Conservation (phyloP, 2,113 vertebrate genomes). For the Ailuropoda melanoleuca region DNA sequence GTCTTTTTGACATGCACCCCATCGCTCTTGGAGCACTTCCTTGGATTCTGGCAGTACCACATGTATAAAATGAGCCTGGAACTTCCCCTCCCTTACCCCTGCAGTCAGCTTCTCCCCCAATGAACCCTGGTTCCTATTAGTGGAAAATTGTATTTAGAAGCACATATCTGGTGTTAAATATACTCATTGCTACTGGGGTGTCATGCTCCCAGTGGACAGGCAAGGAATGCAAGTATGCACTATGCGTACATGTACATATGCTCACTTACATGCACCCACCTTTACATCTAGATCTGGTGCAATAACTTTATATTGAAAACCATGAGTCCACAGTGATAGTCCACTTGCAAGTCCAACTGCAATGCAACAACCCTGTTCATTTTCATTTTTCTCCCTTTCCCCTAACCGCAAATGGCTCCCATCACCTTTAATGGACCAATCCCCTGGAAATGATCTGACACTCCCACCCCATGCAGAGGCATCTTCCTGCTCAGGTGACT, state of each 20-base stretch:
- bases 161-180: neutral
- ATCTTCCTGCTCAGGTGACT: neutral
- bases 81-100: neutral
- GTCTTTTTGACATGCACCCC: neutral
- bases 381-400: neutral
- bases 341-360: neutral
- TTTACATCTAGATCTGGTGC: neutral
- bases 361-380: no score
- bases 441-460: neutral
- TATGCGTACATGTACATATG: fast-evolving
- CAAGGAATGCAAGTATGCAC: fast-evolving
- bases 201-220: neutral
- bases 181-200: neutral
- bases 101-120: neutral
- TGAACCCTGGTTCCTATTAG: neutral
- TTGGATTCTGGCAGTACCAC: neutral
- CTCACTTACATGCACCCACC: neutral
- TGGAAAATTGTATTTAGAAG: neutral
- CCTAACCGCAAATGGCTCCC: neutral
- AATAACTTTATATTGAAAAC: neutral
- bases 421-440: neutral
- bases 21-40: neutral
- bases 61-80: neutral
- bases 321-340: fast-evolving
- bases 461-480: neutral